Percentiles rank a stretch among this genome's conserved stretches.
These are phyloP conservation scores for Galago senegalensis DNA, from an alignment of 2,797 vertebrate species.

Conservation along the genomic window DNA sequence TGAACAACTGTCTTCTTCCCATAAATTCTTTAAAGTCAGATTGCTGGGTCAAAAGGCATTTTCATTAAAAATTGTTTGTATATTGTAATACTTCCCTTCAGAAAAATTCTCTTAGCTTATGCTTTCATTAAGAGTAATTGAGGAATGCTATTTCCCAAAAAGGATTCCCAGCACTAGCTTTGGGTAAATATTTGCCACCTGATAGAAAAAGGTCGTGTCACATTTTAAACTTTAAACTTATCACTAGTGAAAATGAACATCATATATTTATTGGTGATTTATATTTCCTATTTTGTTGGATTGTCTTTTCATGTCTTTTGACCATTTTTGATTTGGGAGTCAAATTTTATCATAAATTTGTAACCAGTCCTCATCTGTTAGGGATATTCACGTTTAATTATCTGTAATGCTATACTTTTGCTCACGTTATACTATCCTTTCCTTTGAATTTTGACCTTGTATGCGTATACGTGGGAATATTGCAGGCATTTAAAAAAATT, in stretches of 20 bases:
- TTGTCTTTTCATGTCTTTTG: neutral
- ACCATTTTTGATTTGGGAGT: slow-evolving; percentile 40
- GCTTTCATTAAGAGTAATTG: neutral
- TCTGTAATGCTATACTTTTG: neutral
- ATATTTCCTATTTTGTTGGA: slow-evolving; percentile 18
- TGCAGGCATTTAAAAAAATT: neutral
- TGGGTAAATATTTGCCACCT: slow-evolving; percentile 17
- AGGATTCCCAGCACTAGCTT: neutral
- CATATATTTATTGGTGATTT: neutral
- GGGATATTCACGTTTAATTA: neutral
- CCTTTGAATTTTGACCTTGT: neutral
- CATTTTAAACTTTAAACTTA: slow-evolving; percentile 43
- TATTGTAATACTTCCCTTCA: neutral
- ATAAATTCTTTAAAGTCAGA: slow-evolving; percentile 6
- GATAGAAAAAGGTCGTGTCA: neutral
- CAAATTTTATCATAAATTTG: slow-evolving; percentile 16
- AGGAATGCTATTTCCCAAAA: neutral
- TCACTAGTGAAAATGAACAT: neutral
- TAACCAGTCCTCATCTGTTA: neutral
- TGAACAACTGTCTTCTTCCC: neutral
- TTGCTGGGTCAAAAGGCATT: neutral
- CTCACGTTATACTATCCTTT: neutral
- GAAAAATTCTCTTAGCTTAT: neutral
- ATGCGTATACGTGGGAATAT: neutral
- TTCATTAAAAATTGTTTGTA: slow-evolving; percentile 18